Conservation (phyloP, 2,797 vertebrate species). For the Enteromius treurensis region DNA sequence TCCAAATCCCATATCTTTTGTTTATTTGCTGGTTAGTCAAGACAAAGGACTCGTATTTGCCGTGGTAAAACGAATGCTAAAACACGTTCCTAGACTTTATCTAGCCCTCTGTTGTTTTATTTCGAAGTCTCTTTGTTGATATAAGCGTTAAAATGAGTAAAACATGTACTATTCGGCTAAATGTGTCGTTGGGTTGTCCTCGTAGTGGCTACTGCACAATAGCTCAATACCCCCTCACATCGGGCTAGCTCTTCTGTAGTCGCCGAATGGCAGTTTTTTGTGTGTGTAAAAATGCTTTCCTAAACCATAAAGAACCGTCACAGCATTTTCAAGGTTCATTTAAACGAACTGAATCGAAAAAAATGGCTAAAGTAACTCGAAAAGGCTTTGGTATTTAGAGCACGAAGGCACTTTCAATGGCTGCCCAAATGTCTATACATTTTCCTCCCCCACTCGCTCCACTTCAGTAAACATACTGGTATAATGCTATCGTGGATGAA, state of each 20-base stretch:
- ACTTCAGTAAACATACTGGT: slow-evolving; percentile 43
- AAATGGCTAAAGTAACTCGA: slow-evolving; percentile 49
- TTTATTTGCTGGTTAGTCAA: slow-evolving; percentile 77
- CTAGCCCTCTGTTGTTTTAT: not conserved
- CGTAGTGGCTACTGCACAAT: slow-evolving; percentile 70
- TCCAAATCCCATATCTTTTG: slow-evolving; percentile 73
- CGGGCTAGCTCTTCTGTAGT: slow-evolving; percentile 39
- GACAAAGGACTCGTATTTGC: slow-evolving; percentile 77
- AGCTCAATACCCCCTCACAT: slow-evolving; percentile 68
- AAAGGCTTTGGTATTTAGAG: slow-evolving; percentile 32
- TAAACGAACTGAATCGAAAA: not conserved
- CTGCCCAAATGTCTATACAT: slow-evolving; percentile 49
- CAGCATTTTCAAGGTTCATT: not conserved
- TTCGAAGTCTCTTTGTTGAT: not conserved
- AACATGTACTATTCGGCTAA: slow-evolving; percentile 47
- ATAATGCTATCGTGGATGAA: slow-evolving; percentile 10
- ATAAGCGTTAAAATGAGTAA: not conserved
- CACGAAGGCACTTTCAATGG: slow-evolving; percentile 44
- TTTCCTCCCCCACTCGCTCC: slow-evolving; percentile 46
- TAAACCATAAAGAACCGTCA: not conserved
- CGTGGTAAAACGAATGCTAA: slow-evolving; percentile 40
- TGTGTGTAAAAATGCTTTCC: slow-evolving; percentile 11
- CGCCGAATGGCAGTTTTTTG: slow-evolving; percentile 23
- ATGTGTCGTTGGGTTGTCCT: slow-evolving; percentile 52
- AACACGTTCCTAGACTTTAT: not conserved